Base-by-base conservation (phyloP, 1,140 invertebrate genomes). In the Carposina sasakii region DNA sequence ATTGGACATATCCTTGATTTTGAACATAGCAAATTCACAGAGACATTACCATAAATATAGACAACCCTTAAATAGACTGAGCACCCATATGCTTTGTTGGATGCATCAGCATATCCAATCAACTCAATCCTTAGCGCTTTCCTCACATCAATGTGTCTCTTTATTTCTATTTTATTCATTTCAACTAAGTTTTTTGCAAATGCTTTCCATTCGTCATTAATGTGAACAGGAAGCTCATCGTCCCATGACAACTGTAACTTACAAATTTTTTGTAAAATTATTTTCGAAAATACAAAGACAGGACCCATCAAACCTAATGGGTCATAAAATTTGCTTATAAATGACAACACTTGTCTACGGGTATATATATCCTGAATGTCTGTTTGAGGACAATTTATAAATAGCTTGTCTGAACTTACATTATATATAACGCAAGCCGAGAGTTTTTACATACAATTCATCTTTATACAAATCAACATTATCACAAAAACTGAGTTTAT, bases 271-370 rank as follows among this genome's bases (percentile, higher is more conserved):
- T 40, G 37, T 19, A 40, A 19, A 40, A 40, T 19, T 13, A 40
- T 6, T 19, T 13, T 42, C 4, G 40, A n/a, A 8, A 9, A 12
- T 4, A 42, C 40, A 9, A 42, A 9, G 3, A 42, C 24, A 2
- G 40, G 40, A 5, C 24, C 24, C 9, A 42, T 42, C 2, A 42
- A 5, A 23, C 40, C 21, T n/a, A 42, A 8, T 2, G 40, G 22
- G 22, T 42, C 40, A 26, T 24, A 42, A 8, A 42, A 24, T 42
- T 42, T 42, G 2, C 44, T 49, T 16, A 65, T 46, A 33, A 24
- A 47, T 22, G 48, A 53, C 16, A 65, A 30, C 10, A 64, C 41
- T 41, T 23, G 40, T 15, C 52, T 26, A 48, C 62, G 59, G 5
- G 55, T 55, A 8, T 17, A 22, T 4, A 12, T 23, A 2, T 40